Percentiles rank a stretch among this genome's conserved stretches.
Conservation (phyloP, 2,888 invertebrate genomes). For the Drosophila helvetica region DNA sequence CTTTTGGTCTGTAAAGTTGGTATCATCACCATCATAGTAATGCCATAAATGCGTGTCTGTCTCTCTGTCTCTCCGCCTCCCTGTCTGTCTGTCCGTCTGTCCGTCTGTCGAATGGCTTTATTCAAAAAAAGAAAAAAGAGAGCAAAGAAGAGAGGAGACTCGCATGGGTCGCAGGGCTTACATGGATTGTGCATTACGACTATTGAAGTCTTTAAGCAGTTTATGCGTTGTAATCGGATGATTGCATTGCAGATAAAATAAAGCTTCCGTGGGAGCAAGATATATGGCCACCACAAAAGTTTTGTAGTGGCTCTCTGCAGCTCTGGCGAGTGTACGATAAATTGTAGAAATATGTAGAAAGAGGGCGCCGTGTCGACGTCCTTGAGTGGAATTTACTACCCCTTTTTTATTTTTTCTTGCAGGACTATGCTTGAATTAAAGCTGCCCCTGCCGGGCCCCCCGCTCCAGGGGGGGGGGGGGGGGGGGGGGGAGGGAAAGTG, state of each 20-base stretch:
- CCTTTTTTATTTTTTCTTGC: too few relatives aligned
- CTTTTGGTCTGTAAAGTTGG: slow-evolving; percentile 15
- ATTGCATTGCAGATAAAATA: slow-evolving; percentile 2
- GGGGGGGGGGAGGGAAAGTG: too few relatives aligned
- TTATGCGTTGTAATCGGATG: slow-evolving; percentile 20
- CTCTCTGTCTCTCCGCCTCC: neutral
- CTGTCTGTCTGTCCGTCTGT: slow-evolving; percentile 2
- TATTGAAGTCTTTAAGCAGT: slow-evolving; percentile 27
- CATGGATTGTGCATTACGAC: slow-evolving; percentile 21
- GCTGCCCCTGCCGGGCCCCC: neutral
- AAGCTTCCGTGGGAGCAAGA: neutral
- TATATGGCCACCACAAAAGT: slow-evolving; percentile 13
- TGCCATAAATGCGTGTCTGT: slow-evolving; percentile 41
- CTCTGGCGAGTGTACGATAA: slow-evolving; percentile 5
- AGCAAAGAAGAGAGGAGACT: too few relatives aligned
- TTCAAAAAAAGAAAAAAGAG: neutral
- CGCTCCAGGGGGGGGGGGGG: neutral
- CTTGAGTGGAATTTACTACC: slow-evolving; percentile 15
- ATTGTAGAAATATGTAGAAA: slow-evolving; percentile 12
- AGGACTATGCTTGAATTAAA: neutral
- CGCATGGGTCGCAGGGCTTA: neutral
- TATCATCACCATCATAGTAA: slow-evolving; percentile 32
- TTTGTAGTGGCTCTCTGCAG: slow-evolving; percentile 5
- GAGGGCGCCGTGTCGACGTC: neutral
- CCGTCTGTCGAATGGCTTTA: neutral